Evolutionary conservation across 2,888 invertebrate genomes (phyloP).

Genomic region (Chrysolina oricalcia): DNA sequence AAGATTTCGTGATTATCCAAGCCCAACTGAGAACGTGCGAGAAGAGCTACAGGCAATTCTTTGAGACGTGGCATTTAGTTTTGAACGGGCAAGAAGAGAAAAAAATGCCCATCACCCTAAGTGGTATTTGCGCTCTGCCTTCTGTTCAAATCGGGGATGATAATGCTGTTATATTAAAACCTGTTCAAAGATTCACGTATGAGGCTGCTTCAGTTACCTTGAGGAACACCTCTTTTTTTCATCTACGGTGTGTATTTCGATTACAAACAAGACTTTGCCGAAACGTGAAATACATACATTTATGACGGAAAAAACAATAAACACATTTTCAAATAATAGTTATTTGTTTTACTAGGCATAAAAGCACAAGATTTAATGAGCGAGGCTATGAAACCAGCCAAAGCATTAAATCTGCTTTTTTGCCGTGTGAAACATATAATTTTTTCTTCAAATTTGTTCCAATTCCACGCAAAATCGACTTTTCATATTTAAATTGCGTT

Average conservation of each 20-base stretch:
- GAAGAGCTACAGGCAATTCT: constrained; percentile 61
- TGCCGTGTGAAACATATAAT: too few species aligned
- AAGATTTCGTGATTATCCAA: constrained; percentile 67
- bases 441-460: too few species aligned
- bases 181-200: constrained; percentile 68
- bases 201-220: constrained; percentile 63
- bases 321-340: too few species aligned
- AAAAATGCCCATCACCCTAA: constrained; percentile 66
- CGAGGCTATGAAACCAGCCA: too few species aligned
- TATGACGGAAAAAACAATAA: too few species aligned
- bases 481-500: too few species aligned
- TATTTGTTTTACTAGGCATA: too few species aligned
- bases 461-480: too few species aligned
- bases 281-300: too few species aligned
- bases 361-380: too few species aligned
- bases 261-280: too few species aligned
- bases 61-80: constrained; percentile 71
- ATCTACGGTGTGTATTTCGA: constrained; percentile 63
- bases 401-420: too few species aligned
- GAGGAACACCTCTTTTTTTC: constrained; percentile 69
- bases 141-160: constrained; percentile 61
- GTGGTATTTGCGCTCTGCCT: constrained; percentile 69
- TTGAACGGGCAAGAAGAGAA: constrained; percentile 69
- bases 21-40: constrained; percentile 66
- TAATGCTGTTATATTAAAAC: constrained; percentile 66